Conservation (phyloP, 1,140 invertebrate genomes). For the Branchinecta lindahli region DNA sequence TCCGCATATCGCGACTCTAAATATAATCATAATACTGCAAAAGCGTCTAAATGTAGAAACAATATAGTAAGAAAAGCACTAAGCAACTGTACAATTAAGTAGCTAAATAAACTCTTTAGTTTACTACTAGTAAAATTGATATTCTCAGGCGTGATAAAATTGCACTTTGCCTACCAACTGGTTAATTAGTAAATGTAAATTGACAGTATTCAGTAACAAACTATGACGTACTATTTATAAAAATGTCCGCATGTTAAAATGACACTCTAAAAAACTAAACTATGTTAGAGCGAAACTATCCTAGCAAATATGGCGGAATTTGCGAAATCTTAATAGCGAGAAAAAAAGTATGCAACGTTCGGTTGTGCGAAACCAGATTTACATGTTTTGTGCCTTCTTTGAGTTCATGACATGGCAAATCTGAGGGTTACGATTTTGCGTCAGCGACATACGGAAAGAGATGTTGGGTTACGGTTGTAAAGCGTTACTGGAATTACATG, state of each 20-base stretch:
- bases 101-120: conserved; percentile 9
- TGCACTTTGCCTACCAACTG: not conserved
- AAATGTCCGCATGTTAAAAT: not conserved
- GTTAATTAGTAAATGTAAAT: not conserved
- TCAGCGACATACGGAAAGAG: no score
- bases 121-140: not conserved
- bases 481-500: no score
- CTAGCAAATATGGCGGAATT: no score
- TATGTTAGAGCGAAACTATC: not conserved
- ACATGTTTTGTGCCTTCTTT: no score
- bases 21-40: not conserved
- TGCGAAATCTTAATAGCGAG: no score
- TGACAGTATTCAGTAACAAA: conserved; percentile 7
- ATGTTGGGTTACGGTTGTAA: no score
- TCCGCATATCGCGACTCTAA: conserved; percentile 1
- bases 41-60: not conserved
- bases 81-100: conserved; percentile 2
- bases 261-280: conserved; percentile 4
- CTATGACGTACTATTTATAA: not conserved
- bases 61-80: conserved; percentile 7
- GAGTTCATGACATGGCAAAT: no score
- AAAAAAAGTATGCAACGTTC: no score
- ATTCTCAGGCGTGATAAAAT: not conserved
- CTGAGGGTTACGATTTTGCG: no score
- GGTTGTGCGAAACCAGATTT: no score